Percentiles rank a stretch among this genome's conserved stretches.
Conservation (phyloP, 2,888 invertebrate species). For the Nebria salina region DNA sequence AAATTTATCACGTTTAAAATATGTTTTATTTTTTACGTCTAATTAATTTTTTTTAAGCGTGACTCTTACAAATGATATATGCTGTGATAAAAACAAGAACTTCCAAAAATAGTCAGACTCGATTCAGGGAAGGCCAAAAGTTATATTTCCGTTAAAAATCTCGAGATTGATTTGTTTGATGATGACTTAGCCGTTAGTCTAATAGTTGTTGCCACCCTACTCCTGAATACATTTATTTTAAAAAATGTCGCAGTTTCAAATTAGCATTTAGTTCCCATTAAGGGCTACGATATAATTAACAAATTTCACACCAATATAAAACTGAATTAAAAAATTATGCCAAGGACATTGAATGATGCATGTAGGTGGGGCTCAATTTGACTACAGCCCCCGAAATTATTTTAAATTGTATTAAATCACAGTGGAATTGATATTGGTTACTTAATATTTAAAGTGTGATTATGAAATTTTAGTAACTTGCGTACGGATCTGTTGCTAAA, state of each 20-base stretch:
- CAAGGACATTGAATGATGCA: constrained; percentile 24
- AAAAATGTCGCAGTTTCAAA: neutral
- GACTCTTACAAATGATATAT: neutral
- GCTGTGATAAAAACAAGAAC: neutral
- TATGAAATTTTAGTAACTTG: no score
- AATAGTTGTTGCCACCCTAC: neutral
- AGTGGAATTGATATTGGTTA: neutral
- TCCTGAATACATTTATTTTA: neutral
- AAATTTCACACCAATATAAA: neutral
- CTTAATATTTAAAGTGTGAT: neutral
- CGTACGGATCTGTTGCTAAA: no score
- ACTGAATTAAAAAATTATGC: constrained; percentile 28
- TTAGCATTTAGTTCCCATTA: neutral
- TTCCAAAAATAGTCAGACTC: no score
- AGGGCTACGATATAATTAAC: neutral
- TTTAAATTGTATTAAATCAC: constrained; percentile 12
- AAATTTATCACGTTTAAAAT: neutral
- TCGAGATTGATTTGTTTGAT: no score
- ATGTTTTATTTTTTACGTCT: neutral
- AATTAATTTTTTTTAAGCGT: neutral
- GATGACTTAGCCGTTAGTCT: no score
- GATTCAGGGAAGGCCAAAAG: no score
- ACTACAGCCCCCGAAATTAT: constrained; percentile 17
- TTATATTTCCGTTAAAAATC: no score
- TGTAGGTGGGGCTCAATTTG: constrained; percentile 23